Base-by-base conservation (phyloP, 2,888 invertebrate species). In the Sericinus montela region DNA sequence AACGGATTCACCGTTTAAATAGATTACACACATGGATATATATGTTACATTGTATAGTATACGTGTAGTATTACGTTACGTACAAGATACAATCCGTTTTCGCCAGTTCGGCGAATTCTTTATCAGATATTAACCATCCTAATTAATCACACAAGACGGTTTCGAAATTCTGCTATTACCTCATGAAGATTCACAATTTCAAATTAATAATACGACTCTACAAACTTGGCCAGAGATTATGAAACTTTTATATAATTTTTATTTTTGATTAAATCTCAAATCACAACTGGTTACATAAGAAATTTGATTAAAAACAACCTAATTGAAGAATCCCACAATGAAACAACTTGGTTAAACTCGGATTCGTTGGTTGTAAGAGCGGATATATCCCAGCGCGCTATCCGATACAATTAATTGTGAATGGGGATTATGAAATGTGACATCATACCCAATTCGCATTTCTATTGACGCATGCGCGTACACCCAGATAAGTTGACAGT, bases 381-480 rank as follows among this genome's bases (percentile, higher is more conserved):
- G n/a, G n/a, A n/a, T n/a, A n/a, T n/a, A n/a, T n/a, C n/a, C n/a
- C n/a, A n/a, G n/a, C 5, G 15, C 7, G 14, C 15, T 15, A 10
- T 7, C n/a, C 11, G 32, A 1, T 32, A 7, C 4, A 11, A 10
- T 32, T 6, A 11, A 7, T 11, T 23, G 7, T 10, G 23, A 14
- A 19, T 19, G 28, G 36, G 15, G 16, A 29, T 16, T 25, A 36
- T 32, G 41, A 47, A 47, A 41, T 36, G 41, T 47, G 46, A 40
- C 34, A 35, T 10, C 28, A 10, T 35, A 35, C 34, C 9, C n/a
- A 25, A 9, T 28, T 29, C 35, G 7, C n/a, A 13, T 14, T 15
- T 15, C 9, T 9, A 25, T 5, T 25, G 25, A 25, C 43, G 15
- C 14, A 25, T 32, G 25, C n/a, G 43, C 15, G 30, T 23, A n/a